phyloP scores from a whole-genome alignment of 1,140 invertebrate genomes.

The Leptinotarsa lineolata region DNA sequence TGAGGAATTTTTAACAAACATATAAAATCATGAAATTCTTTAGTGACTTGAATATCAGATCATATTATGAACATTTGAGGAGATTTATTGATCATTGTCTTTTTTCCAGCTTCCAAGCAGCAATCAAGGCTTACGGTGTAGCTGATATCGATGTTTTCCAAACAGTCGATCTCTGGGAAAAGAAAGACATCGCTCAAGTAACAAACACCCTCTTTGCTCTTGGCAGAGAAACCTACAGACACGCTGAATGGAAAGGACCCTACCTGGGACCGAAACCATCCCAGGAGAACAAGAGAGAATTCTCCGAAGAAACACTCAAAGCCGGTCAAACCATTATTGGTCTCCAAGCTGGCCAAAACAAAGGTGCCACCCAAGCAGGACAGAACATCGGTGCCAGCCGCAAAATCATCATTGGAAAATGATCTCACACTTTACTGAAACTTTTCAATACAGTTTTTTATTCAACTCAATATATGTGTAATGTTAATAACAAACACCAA shows the following conservation, averaged over 20 bases:
- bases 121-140: constrained; percentile 86
- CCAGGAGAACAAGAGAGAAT: constrained; percentile 90
- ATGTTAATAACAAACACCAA: not conserved
- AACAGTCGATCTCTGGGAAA: constrained; percentile 93
- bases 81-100: not conserved
- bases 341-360: constrained; percentile 95
- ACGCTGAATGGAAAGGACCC: constrained; percentile 88
- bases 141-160: constrained; percentile 94
- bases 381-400: constrained; percentile 90
- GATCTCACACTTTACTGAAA: constrained; percentile 51
- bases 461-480: not conserved
- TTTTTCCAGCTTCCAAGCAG: constrained; percentile 82
- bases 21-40: too few species aligned
- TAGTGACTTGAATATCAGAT: too few species aligned
- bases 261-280: constrained; percentile 86
- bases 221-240: constrained; percentile 89
- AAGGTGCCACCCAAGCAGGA: constrained; percentile 90
- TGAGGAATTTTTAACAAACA: too few species aligned
- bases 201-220: constrained; percentile 92
- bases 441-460: not conserved
- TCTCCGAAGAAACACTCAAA: constrained; percentile 87
- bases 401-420: constrained; percentile 87
- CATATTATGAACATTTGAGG: too few species aligned
- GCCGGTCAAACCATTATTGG: constrained; percentile 90
- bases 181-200: constrained; percentile 91